Percentiles rank a stretch among this genome's conserved stretches.
Conservation (phyloP, 2,113 vertebrate species). For the Myrmecophaga tridactyla region DNA sequence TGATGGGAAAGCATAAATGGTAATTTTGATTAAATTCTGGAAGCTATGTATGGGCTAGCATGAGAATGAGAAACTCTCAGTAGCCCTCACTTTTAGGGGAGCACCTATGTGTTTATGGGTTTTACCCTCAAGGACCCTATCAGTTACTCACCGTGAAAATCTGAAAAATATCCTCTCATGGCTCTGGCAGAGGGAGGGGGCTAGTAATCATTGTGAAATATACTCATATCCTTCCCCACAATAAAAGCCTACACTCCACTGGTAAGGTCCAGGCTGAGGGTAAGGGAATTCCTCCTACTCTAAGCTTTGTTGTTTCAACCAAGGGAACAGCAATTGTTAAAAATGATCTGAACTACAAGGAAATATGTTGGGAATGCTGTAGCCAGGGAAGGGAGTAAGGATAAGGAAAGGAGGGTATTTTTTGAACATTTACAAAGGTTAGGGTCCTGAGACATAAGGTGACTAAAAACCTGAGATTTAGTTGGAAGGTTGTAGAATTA, state of each 20-base stretch:
- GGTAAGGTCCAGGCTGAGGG: neutral
- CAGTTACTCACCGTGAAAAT: neutral
- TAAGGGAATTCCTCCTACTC: neutral
- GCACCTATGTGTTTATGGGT: neutral
- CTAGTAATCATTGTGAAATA: neutral
- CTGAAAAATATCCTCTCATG: neutral
- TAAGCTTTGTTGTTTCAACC: neutral
- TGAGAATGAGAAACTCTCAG: neutral
- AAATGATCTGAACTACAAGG: neutral
- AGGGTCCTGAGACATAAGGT: neutral
- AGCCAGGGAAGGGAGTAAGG: neutral
- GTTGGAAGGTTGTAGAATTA: too few species aligned
- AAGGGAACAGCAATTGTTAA: neutral
- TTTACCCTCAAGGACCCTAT: neutral
- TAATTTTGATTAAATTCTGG: neutral
- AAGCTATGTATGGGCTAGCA: neutral
- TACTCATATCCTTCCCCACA: neutral
- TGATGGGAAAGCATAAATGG: too few species aligned
- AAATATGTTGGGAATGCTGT: neutral
- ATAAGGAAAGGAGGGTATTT: neutral
- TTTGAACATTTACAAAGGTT: neutral
- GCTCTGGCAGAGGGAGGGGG: neutral
- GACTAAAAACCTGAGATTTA: neutral
- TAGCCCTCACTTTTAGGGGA: neutral
- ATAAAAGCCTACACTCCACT: neutral